Evolutionary conservation across 2,113 vertebrate species (phyloP), one percentile per base, ranked within the genome.

Genomic region (Tragelaphus imberbis): DNA sequence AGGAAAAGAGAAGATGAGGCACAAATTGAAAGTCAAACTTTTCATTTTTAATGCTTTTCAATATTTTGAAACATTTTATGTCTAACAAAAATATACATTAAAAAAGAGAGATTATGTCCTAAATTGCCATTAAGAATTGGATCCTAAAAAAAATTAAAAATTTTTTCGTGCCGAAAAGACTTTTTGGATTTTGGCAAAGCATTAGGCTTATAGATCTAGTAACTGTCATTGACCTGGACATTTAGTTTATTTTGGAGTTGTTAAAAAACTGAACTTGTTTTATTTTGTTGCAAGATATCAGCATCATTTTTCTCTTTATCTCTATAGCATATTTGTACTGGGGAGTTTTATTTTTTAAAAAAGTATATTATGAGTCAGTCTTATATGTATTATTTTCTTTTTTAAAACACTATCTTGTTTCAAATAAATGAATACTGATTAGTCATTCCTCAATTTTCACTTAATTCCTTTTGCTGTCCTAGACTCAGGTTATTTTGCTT

Each of bases 391-490:
- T 27, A 79, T 79, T 79, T 79, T 81, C 91, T 56, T 96, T 97
- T 96, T 95, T 95, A 53, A 95, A 97, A 96, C 6, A 2, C 75
- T 23, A 68, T 84, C 49, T 88, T 97, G 90, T 96, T 98, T 98
- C 97, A 97, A 97, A 90, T 96, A 88, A 92, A 1, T 96, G 82
- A 88, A 1, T 94, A 88, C 53, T 95, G 63, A 85, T 88, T 84
- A 27, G 87, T 89, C 88, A 88, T 97, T 97, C 86, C 94, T 97
- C 36, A 0, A 3, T 96, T 92, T 89, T 97, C 71, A 80, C 59
- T 94, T 98, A 88, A 91, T 95, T 97, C 89, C 92, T 94, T 97
- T 77, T 97, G 90, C 90, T 98, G 92, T 98, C 94, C 94, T 97
- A 97, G 95, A 89, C 16, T 49, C 75, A 94, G 88, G 44, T 98